These are phyloP conservation scores for Conger conger DNA, from an alignment of 2,113 vertebrate species.

Conservation along the genomic window DNA sequence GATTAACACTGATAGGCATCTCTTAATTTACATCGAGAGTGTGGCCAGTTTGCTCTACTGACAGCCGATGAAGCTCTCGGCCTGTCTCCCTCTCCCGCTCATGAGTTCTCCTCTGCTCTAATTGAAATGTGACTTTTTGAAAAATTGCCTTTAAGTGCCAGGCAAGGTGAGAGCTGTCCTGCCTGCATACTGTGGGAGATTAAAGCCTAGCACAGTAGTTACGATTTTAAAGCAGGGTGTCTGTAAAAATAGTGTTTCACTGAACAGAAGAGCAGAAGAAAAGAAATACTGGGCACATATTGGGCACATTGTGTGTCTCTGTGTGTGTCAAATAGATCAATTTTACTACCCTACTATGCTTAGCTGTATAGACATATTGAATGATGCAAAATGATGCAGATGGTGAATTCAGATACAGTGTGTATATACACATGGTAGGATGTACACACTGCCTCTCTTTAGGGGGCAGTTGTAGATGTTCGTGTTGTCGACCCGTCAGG, in stretches of 20 bases:
- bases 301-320: slow-evolving; percentile 23
- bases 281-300: slow-evolving; percentile 52
- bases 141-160: slow-evolving; percentile 77
- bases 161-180: slow-evolving; percentile 75
- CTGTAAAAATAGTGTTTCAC: slow-evolving; percentile 42
- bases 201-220: slow-evolving; percentile 57
- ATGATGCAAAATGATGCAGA: neutral
- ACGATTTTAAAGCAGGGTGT: slow-evolving; percentile 39
- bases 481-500: no score
- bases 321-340: neutral
- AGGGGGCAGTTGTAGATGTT: no score
- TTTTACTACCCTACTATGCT: neutral
- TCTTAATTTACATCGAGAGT: slow-evolving; percentile 79
- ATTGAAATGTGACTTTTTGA: slow-evolving; percentile 71
- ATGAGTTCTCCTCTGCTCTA: slow-evolving; percentile 64
- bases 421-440: no score
- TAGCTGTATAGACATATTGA: neutral
- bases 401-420: neutral
- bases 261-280: slow-evolving; percentile 43
- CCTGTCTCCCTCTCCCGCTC: slow-evolving; percentile 60
- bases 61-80: slow-evolving; percentile 52
- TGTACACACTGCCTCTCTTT: no score
- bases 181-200: slow-evolving; percentile 67
- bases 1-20: slow-evolving; percentile 81
- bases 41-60: slow-evolving; percentile 48